Conservation (phyloP, 2,113 vertebrate genomes). For the Sarotherodon lohbergeri region DNA sequence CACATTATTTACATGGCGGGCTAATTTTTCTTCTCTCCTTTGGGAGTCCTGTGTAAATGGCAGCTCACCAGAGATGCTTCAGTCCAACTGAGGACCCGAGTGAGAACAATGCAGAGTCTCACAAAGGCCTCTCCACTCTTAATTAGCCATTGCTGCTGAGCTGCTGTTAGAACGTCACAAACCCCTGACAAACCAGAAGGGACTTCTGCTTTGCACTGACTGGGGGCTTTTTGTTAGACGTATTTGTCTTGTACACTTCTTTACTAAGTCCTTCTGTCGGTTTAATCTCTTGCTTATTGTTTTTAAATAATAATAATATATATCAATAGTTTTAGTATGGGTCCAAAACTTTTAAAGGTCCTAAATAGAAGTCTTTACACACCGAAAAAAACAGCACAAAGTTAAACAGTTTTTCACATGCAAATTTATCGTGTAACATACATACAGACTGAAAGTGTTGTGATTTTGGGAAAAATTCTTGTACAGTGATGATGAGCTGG, state of each 20-base stretch:
- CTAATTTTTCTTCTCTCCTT: background rate
- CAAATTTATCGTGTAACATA: background rate
- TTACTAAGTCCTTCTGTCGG: rapidly evolving
- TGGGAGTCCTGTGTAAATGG: slow-evolving; percentile 32
- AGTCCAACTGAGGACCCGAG: background rate
- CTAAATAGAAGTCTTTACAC: background rate
- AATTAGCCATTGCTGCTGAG: slow-evolving; percentile 23
- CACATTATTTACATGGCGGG: background rate
- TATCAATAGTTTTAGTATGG: background rate
- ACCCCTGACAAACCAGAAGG: background rate
- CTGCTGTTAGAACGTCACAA: background rate
- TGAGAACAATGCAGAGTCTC: slow-evolving; percentile 7
- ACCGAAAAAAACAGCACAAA: background rate
- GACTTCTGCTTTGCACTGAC: background rate
- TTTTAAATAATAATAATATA: background rate
- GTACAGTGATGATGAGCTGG: rapidly evolving
- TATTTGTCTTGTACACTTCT: background rate
- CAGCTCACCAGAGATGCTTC: slow-evolving; percentile 32
- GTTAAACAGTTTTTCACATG: background rate
- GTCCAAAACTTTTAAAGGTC: background rate
- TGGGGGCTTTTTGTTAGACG: background rate
- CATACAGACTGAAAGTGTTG: rapidly evolving
- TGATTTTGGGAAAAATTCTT: rapidly evolving
- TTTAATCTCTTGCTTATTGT: background rate
- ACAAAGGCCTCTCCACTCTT: slow-evolving; percentile 11